Evolutionary conservation across 2,113 vertebrate species (phyloP).

Genomic region (Psilopogon haemacephalus): DNA sequence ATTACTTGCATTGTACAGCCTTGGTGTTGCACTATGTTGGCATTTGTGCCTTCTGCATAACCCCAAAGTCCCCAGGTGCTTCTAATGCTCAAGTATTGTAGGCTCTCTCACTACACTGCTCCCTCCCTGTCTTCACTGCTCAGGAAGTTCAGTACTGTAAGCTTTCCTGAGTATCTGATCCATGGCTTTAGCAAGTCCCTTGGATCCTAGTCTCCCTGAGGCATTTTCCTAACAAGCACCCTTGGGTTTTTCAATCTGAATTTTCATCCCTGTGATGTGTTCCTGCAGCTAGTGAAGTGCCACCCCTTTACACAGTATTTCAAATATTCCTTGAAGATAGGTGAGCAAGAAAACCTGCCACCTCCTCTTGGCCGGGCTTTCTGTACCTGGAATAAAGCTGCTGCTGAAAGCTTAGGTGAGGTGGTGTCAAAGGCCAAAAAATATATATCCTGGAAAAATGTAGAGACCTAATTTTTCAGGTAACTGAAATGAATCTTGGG

Average conservation of each 20-base stretch:
- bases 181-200: not conserved
- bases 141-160: not conserved
- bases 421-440: not conserved
- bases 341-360: not conserved
- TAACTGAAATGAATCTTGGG: not conserved
- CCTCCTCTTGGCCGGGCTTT: not conserved
- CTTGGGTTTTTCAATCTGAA: not conserved
- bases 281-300: not conserved
- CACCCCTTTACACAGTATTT: not conserved
- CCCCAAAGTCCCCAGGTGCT: not conserved
- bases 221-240: not conserved
- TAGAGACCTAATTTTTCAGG: not conserved
- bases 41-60: not conserved
- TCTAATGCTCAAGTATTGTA: not conserved
- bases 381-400: not conserved
- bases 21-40: not conserved
- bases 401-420: not conserved
- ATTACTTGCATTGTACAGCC: not conserved
- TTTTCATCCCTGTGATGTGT: not conserved
- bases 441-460: fast-evolving
- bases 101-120: not conserved
- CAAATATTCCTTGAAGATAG: not conserved
- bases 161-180: not conserved
- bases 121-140: not conserved
- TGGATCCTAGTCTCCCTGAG: not conserved